Evolutionary conservation across 2,888 invertebrate species (phyloP), one percentile per base, ranked within the genome.

Genomic region (Pollenia griseotomentosa): DNA sequence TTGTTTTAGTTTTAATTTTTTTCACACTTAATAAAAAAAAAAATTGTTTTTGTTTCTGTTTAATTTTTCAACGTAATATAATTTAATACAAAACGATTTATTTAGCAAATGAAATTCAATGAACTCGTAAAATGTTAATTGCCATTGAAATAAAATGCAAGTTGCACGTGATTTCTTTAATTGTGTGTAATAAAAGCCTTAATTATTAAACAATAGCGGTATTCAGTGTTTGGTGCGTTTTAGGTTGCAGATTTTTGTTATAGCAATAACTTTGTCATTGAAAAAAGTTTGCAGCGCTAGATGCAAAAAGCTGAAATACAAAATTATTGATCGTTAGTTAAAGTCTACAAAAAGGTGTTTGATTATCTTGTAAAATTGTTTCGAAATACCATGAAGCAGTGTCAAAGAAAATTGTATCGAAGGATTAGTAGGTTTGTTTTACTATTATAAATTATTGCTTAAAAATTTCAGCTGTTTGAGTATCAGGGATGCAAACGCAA

Each of bases 111-210:
- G 53, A 53, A 84, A 79, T 53, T 84, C 79, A 79, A 68, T 48
- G 84, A 84, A 78, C 83, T 78, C 73, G 59, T 79, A 79, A 73
- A 78, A 66, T 61, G 65, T 59, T 73, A 68, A 74, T 84, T 79
- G 53, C 53, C 59, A 74, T 79, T 74, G 66, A 84, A 61, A 65
- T 23, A 23, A 59, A 42, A 73, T 48, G 59, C 23, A 65, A 51
- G 44, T 66, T 66, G 19, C 84, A 84, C 79, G 84, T 84, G 84
- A 84, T 73, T 77, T 57, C 23, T 59, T 57, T 57, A 5, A 65
- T 16, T 53, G 12, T 44, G n/a, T 70, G 75, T 83, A 61, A 79
- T 78, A 68, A 66, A 66, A 65, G 44, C 19, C 5, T 48, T 55
- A 48, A 46, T 6, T 63, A 78, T 66, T 53, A 73, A 65, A 78